Base-by-base conservation (phyloP, 30 jellyfish, hydroid and myxozoan genomes). In the Chrysaora quinquecirrha region DNA sequence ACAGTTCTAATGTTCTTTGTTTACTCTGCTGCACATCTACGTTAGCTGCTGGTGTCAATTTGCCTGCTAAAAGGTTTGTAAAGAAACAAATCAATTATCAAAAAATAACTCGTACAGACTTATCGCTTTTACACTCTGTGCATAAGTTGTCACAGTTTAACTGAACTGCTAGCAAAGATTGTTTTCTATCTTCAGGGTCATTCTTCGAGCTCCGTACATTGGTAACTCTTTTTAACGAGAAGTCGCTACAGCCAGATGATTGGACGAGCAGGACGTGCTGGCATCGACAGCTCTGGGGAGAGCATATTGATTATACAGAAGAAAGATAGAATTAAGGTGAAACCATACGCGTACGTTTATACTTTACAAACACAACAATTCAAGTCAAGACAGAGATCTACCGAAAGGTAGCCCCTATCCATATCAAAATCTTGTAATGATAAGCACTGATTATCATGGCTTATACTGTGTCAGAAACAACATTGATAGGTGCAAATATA, bases 221-320 rank as follows among this genome's bases (percentile, higher is more conserved):
- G 99, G 96, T 0, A 76, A 34, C 23, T 25, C 77, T 4, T 88
- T 85, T 48, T 30, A 25, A 69, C 96, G 18, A 73, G 82, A 28
- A 87, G 96, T 60, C 90, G 92, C n/a, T 89, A 89, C 66, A 89
- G 79, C 48, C 98, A 95, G 83, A 95, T 95, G 99, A 78, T 95
- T 67, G 99, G 99, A 19, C 75, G 99, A 56, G 99, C 98, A 25
- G 99, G 99, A 18, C 83, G 99, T 0, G 97, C 98, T 78, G 99
- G 99, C 6, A 89, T 95, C 18, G 97, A 89, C 64, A 60, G 91
- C 28, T 49, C 91, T 47, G 99, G 99, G 3, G 99, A 95, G 72
- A 95, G 99, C 71, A 67, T 89, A n/a, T 3, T 95, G 78, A 82
- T 95, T 28, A 75, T 95, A 6, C 89, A 84, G 34, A 48, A 69